phyloP scores from a whole-genome alignment of 2,113 vertebrate species.

The Hippocampus zosterae region DNA sequence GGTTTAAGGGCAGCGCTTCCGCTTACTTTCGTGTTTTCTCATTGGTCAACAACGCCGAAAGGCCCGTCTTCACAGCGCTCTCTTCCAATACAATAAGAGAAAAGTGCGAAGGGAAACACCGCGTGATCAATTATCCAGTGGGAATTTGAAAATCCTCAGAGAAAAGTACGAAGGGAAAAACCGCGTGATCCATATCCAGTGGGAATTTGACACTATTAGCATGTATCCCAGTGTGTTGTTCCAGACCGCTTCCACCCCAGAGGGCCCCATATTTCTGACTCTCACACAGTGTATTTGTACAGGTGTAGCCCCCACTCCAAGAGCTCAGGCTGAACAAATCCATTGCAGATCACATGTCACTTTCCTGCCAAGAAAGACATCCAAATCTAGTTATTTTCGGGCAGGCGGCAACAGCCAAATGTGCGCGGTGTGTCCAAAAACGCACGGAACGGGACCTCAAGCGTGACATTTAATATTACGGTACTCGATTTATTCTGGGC shows the following conservation, averaged over 20 bases:
- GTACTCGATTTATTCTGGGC: not conserved
- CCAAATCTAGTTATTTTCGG: not conserved
- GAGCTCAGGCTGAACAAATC: not conserved
- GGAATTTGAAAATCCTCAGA: not conserved
- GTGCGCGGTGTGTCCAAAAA: not conserved
- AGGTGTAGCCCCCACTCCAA: not conserved
- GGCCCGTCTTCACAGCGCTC: constrained; percentile 4
- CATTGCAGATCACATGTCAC: not conserved
- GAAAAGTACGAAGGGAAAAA: no score
- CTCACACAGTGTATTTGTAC: constrained; percentile 1
- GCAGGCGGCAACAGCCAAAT: not conserved
- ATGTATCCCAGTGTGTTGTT: not conserved
- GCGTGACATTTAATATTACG: not conserved
- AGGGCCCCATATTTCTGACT: not conserved
- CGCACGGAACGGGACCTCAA: not conserved
- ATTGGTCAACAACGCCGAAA: constrained; percentile 6
- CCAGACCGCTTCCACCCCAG: not conserved
- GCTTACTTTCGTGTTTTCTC: not conserved
- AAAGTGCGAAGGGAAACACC: not conserved
- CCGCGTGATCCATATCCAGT: not conserved
- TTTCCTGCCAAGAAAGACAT: not conserved
- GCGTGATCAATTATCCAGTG: not conserved
- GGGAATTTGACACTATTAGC: not conserved
- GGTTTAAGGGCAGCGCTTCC: not conserved
- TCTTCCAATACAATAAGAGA: constrained; percentile 15